These are phyloP conservation scores for Hymenochirus boettgeri DNA, from an alignment of 2,113 vertebrate species.

Conservation along the genomic window DNA sequence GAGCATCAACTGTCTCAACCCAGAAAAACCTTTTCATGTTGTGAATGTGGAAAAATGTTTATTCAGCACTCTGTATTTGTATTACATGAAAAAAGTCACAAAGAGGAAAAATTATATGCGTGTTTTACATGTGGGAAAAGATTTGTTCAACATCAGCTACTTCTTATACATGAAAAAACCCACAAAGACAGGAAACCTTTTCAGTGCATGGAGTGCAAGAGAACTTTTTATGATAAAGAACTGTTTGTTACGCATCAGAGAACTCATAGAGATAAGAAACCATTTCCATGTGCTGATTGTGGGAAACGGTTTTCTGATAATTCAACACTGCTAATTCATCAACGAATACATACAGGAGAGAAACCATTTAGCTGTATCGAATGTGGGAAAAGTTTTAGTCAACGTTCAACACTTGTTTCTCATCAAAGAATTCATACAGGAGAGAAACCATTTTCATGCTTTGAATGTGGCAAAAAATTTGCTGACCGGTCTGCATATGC, in stretches of 20 bases:
- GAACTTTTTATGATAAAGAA: not conserved
- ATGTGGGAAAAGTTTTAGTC: slow-evolving; percentile 42
- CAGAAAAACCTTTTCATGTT: not conserved
- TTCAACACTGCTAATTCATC: slow-evolving; percentile 77
- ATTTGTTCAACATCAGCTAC: slow-evolving; percentile 13
- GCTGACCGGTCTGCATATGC: not conserved
- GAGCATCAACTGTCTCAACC: not conserved
- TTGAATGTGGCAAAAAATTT: slow-evolving; percentile 19
- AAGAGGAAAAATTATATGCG: slow-evolving; percentile 6
- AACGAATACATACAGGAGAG: slow-evolving; percentile 68
- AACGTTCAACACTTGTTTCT: slow-evolving; percentile 44
- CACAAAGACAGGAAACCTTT: slow-evolving; percentile 5
- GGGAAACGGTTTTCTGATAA: slow-evolving; percentile 81
- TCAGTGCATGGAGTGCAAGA: slow-evolving; percentile 19
- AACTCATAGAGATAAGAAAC: slow-evolving; percentile 72
- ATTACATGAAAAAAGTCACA: slow-evolving; percentile 11
- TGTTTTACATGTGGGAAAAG: slow-evolving; percentile 14
- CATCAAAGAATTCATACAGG: slow-evolving; percentile 45
- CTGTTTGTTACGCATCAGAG: slow-evolving; percentile 59
- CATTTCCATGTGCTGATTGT: slow-evolving; percentile 71
- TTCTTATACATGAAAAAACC: slow-evolving; percentile 3
- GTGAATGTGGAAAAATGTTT: slow-evolving; percentile 8
- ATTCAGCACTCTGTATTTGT: not conserved
- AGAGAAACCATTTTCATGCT: slow-evolving; percentile 50
- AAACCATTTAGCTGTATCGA: slow-evolving; percentile 49